Base-by-base conservation (phyloP, 2,888 invertebrate genomes). In the Polydrusus pterygomalis region DNA sequence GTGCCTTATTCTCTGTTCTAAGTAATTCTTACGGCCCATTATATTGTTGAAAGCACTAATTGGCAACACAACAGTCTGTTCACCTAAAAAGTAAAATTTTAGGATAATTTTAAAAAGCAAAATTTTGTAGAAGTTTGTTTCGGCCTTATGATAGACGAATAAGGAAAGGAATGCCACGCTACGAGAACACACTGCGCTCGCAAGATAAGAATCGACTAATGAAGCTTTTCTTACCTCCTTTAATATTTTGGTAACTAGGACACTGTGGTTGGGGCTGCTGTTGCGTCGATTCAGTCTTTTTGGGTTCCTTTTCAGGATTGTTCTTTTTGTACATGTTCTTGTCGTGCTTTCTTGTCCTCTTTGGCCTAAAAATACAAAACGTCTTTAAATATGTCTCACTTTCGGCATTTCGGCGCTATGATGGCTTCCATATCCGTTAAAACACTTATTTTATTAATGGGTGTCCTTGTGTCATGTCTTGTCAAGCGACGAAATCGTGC, bases 1-100 rank as follows among this genome's bases (percentile, higher is more conserved):
- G 85, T 91, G 91, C 79, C 91, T 89, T 84, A 92, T 91, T 77
- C 90, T 89, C 80, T 91, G 89, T 82, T 93, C 93, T 80, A 93
- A 88, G 79, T 89, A 88, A 74, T 85, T 84, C 63, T 85, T 82
- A 71, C 86, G 82, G 2, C 83, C 84, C 70, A 86, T 85, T 74
- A 88, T 80, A 78, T 84, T 85, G 69, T 87, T 86, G 38, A 86
- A 80, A 11, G 83, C 83, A 76, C 81, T 83, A 58, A 86, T 64
- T 20, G 87, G 84, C 45, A 87, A 75, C 18, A 83, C 79, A 40
- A 86, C 80, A 43, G 81, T 82, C 76, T 85, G 84, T 67, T 85
- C 84, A 9, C 77, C 74, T 71, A 15, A 43, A 43, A 13, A 43
- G n/a, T n/a, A n/a, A n/a, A n/a, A n/a, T n/a, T n/a, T n/a, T n/a